Conservation (phyloP, 2,888 invertebrate genomes). For the Meiosimyza platycephala region DNA sequence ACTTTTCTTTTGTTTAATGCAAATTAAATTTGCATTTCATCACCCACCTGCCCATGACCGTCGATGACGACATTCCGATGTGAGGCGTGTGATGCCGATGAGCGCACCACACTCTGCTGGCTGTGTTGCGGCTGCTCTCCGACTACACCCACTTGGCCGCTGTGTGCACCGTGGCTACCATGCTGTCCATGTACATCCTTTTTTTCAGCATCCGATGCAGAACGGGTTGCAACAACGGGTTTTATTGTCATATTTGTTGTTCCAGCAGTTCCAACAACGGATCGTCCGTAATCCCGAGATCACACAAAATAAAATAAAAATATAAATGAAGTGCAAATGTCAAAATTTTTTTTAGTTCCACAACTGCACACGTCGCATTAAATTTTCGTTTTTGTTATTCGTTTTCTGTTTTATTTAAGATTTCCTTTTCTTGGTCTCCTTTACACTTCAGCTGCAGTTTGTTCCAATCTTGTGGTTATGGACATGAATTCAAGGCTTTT, state of each 20-base stretch:
- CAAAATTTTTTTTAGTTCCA: conserved; percentile 19
- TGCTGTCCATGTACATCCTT: conserved; percentile 54
- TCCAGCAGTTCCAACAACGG: too few species aligned
- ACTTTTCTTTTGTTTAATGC: not conserved
- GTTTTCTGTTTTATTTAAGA: conserved; percentile 23
- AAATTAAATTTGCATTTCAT: not conserved
- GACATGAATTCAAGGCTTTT: too few species aligned
- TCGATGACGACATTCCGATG: conserved; percentile 64
- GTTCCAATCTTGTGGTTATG: too few species aligned
- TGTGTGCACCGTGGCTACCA: conserved; percentile 37
- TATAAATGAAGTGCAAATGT: conserved; percentile 32
- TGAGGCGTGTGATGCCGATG: conserved; percentile 39
- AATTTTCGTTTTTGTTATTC: conserved; percentile 24
- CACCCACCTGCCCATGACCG: conserved; percentile 59
- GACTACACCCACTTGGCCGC: conserved; percentile 50
- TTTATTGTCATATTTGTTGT: conserved; percentile 63
- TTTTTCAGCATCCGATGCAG: conserved; percentile 52
- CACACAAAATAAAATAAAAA: conserved; percentile 32
- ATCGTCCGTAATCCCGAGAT: too few species aligned
- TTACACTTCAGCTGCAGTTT: not conserved
- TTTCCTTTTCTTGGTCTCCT: conserved; percentile 6
- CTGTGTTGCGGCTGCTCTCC: conserved; percentile 44
- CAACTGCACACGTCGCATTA: conserved; percentile 17
- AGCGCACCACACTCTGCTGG: conserved; percentile 40
- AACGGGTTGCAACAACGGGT: conserved; percentile 58